Percentiles rank a stretch among this genome's conserved stretches.
These are phyloP conservation scores for Tor tambroides DNA, from an alignment of 2,113 vertebrate species.

Conservation along the genomic window DNA sequence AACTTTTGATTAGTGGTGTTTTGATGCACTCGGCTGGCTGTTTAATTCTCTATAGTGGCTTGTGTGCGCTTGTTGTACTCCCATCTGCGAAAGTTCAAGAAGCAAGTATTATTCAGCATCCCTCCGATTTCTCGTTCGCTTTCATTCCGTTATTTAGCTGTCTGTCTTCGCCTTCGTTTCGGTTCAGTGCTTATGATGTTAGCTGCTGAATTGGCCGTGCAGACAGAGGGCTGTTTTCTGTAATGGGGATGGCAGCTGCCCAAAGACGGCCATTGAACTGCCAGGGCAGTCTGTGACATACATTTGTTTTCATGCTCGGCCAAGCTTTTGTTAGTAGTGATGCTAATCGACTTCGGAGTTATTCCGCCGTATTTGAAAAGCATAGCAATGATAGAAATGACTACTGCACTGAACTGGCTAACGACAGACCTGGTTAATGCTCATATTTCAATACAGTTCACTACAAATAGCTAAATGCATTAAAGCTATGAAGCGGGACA, in stretches of 20 bases:
- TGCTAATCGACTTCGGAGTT: neutral
- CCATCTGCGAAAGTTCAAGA: slow-evolving; percentile 29
- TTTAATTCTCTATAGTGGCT: neutral
- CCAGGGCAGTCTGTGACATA: slow-evolving; percentile 37
- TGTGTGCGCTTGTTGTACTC: neutral
- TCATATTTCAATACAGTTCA: neutral
- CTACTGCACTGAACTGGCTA: neutral
- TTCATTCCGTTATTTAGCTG: slow-evolving; percentile 1
- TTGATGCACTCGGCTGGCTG: neutral
- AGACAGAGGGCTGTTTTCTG: slow-evolving; percentile 34
- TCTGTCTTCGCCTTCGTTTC: slow-evolving; percentile 15
- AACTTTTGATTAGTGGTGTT: neutral
- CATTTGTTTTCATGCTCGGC: slow-evolving; percentile 36
- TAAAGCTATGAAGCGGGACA: neutral
- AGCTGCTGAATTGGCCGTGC: slow-evolving; percentile 33
- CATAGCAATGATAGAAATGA: neutral
- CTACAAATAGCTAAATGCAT: neutral
- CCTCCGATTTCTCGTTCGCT: neutral
- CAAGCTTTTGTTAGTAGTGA: slow-evolving; percentile 32
- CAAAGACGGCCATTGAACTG: slow-evolving; percentile 19
- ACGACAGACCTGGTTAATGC: neutral
- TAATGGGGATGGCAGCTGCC: slow-evolving; percentile 38
- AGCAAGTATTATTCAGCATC: neutral
- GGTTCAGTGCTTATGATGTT: slow-evolving; percentile 32
- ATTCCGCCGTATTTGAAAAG: slow-evolving; percentile 12